Conservation (phyloP, 2,888 invertebrate species). For the Rhorus exstirpatorius region DNA sequence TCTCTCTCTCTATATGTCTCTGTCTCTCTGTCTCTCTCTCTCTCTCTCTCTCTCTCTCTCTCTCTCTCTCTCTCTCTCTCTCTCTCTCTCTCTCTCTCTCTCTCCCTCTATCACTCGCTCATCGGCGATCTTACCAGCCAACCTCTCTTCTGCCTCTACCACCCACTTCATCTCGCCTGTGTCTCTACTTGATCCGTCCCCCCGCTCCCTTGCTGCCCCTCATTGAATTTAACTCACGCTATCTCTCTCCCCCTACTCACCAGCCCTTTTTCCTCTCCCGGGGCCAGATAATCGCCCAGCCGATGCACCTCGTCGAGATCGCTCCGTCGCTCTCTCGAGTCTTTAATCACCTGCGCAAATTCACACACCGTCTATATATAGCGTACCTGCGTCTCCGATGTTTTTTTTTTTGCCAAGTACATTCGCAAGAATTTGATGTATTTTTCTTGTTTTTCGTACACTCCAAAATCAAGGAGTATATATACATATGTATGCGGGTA, state of each 20-base stretch:
- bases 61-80: constrained; percentile 22
- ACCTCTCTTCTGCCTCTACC: constrained; percentile 37
- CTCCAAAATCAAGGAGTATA: too few relatives aligned
- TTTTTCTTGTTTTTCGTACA: too few relatives aligned
- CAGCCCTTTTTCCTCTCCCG: constrained; percentile 23
- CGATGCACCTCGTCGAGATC: constrained; percentile 63
- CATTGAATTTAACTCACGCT: constrained; percentile 40
- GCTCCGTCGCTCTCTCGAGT: constrained; percentile 65
- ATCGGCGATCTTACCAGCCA: constrained; percentile 31
- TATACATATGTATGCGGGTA: too few relatives aligned
- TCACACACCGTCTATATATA: constrained; percentile 59
- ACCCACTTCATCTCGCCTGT: constrained; percentile 44
- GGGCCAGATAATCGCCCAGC: constrained; percentile 69
- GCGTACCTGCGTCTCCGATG: background rate
- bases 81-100: constrained; percentile 38
- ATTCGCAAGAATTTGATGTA: background rate
- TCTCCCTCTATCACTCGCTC: constrained; percentile 27
- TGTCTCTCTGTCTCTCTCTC: constrained; percentile 21
- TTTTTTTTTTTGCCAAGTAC: constrained; percentile 47
- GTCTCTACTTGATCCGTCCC: constrained; percentile 57
- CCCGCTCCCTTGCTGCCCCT: constrained; percentile 6
- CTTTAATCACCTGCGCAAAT: constrained; percentile 69
- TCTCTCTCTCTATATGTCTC: too few relatives aligned
- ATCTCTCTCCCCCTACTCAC: background rate
- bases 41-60: too few relatives aligned